Percentiles rank a stretch among this genome's conserved stretches.
Conservation (phyloP, 2,113 vertebrate genomes). For the Ia io region DNA sequence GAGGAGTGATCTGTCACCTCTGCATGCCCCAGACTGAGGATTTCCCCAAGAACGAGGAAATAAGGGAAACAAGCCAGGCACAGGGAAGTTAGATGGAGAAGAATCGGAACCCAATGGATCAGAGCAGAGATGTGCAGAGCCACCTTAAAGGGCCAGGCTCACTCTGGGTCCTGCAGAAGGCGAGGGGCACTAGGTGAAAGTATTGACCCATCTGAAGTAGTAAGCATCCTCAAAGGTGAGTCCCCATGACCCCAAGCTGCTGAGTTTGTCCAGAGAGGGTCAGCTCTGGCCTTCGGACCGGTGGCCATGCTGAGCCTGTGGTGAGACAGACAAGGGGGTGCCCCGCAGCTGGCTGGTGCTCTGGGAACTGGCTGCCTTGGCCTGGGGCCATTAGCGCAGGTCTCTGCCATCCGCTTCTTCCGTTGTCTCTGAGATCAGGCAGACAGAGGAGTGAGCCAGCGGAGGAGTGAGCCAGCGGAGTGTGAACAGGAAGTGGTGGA, state of each 20-base stretch:
- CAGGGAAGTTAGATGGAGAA: background rate
- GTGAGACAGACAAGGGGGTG: background rate
- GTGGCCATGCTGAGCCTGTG: background rate
- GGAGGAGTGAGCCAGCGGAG: background rate
- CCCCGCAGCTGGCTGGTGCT: background rate
- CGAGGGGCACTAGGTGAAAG: background rate
- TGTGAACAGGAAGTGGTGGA: accelerated
- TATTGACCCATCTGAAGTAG: background rate
- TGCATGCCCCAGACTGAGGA: background rate
- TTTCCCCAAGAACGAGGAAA: background rate
- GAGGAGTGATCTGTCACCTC: background rate
- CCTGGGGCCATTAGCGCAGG: background rate
- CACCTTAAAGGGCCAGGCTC: background rate
- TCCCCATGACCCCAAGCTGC: background rate
- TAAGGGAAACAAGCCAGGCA: background rate
- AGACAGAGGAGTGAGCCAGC: background rate
- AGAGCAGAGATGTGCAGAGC: background rate
- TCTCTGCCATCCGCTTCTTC: background rate
- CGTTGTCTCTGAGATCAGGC: background rate
- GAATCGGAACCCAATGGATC: background rate
- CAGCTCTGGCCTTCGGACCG: background rate
- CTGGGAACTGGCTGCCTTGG: background rate
- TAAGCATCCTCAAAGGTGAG: background rate
- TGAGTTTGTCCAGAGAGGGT: background rate
- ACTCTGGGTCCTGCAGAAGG: background rate